Percentiles rank a stretch among this genome's conserved stretches.
These are phyloP conservation scores for Hippocampus comes DNA, from an alignment of 2,113 vertebrate genomes.

Conservation along the genomic window DNA sequence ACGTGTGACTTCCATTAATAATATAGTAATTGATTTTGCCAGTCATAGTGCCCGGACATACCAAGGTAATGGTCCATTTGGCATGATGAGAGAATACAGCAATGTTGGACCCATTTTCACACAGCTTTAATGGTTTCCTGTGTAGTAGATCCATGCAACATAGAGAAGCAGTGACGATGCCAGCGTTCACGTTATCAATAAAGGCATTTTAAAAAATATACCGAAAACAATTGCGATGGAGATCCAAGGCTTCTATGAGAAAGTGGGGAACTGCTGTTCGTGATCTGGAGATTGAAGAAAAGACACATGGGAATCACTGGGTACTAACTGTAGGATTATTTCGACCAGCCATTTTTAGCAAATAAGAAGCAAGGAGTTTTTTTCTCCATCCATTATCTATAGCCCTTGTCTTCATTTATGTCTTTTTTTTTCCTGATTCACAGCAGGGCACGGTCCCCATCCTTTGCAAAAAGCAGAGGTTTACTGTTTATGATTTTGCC, in stretches of 20 bases:
- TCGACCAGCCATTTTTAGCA: too few relatives aligned
- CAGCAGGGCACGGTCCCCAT: not conserved
- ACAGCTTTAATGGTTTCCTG: constrained; percentile 8
- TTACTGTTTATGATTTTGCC: not conserved
- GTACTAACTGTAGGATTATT: too few relatives aligned
- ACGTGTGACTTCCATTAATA: constrained; percentile 28
- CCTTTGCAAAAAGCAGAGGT: not conserved
- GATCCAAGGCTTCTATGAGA: too few relatives aligned
- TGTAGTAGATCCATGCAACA: not conserved
- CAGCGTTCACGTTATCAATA: not conserved
- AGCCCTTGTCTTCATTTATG: too few relatives aligned
- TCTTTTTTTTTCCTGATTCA: too few relatives aligned
- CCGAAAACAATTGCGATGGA: too few relatives aligned
- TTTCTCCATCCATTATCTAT: too few relatives aligned
- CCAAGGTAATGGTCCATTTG: constrained; percentile 19
- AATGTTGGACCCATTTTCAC: constrained; percentile 17
- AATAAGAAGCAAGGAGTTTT: too few relatives aligned
- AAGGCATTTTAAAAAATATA: not conserved
- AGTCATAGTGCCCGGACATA: constrained; percentile 25
- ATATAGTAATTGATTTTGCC: constrained; percentile 28
- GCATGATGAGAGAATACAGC: constrained; percentile 12
- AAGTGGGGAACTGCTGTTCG: too few relatives aligned
- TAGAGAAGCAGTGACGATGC: not conserved
- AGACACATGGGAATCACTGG: too few relatives aligned
- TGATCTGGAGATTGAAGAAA: too few relatives aligned